Evolutionary conservation across 2,888 invertebrate genomes (phyloP), one percentile per base, ranked within the genome.

Genomic region (Lobophora halterata): DNA sequence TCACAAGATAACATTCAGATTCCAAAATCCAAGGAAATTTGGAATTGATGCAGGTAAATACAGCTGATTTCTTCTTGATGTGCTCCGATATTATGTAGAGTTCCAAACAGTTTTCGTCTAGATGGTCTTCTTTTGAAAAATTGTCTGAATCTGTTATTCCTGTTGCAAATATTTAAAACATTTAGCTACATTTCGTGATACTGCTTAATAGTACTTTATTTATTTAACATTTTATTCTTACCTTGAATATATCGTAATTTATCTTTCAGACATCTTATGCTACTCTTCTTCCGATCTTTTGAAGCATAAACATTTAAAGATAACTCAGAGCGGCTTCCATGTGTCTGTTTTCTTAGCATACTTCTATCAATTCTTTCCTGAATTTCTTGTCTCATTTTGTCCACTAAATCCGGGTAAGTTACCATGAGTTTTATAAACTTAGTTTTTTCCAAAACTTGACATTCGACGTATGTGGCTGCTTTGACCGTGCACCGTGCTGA

Each of bases 401-500:
- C 65, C 30, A 79, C 63, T 24, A 87, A 58, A 41, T 85, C 78
- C 6, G 88, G 88, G 52, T 88, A 88, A 4, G 79, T 82, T 8
- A 82, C 70, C 79, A 88, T 88, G 17, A 88, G 69, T 52, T 71
- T 72, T 46, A 81, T 82, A 41, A 87, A 89, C 40, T 85, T 83
- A 0, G 79, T 79, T 52, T 86, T 86, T 42, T 83, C 74, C 26
- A 89, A 60, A n/a, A 85, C 83, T 71, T 88, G 87, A 42, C 89
- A 81, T 65, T 90, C 89, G 1, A 88, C 86, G 41, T 88, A 89
- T 7, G 80, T 80, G 2, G 86, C 81, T 8, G 89, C 89, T 69
- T 85, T 83, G 2, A 89, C 82, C 19, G 88, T 86, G 28, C 88
- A 85, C 47, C 87, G 76, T 3, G 89, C 85, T 87, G 52, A 44